Base-by-base conservation (phyloP, 2,888 invertebrate genomes). In the Gastrophysa polygoni region DNA sequence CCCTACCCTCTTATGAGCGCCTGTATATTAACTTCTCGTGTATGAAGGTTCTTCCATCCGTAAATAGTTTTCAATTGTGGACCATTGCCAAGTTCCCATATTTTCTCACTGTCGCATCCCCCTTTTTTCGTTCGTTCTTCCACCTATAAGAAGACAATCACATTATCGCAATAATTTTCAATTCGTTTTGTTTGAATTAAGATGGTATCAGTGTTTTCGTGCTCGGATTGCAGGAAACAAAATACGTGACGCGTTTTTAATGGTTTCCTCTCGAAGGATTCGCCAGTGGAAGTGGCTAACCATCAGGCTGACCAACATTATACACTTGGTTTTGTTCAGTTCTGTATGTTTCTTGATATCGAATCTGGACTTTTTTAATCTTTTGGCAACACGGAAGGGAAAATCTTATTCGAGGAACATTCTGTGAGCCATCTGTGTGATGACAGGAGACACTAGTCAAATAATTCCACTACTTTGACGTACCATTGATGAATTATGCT, bases 231-330 rank as follows among this genome's bases (percentile, higher is more conserved):
- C 69, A 71, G 69, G 69, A 70, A 71, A 68, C 69, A 61, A 61
- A 64, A 70, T 70, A 71, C 69, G 71, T 69, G 71, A 67, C 69
- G 61, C 59, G 66, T 63, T 62, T 67, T 68, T 67, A 71, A 68
- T 69, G 62, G 59, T 62, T 59, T 66, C 59, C 60, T 57, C 48
- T 38, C 38, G 38, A 38, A 60, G 58, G 47, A 63, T 52, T 52
- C 47, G 34, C 50, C 29, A 61, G 56, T 56, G 56, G 38, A 28
- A 56, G 56, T 51, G 46, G 21, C 61, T 61, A 44, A 49, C 34
- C 56, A 56, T 61, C 48, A 43, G 38, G 44, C 44, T 11, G 29
- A 20, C n/a, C 38, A 14, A 10, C 38, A 38, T 10, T 11, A 11
- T 32, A 32, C 6, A 8, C 11, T 2, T 10, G 11, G 11, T 10